Conservation (phyloP, 2,797 vertebrate species). For the Psittacula derbiana region DNA sequence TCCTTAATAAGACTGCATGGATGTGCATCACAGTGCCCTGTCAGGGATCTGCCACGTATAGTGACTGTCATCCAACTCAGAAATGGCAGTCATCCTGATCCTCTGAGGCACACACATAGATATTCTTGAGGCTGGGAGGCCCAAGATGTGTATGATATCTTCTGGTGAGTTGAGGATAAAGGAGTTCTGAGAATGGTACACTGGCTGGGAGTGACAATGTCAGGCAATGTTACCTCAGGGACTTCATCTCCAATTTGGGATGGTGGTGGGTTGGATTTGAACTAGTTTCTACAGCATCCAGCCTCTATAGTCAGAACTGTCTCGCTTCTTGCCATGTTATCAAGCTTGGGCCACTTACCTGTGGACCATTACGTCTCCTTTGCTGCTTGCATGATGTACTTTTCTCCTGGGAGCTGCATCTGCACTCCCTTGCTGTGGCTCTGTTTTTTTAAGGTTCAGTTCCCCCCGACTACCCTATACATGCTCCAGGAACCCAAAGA, state of each 20-base stretch:
- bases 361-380: not conserved
- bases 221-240: not conserved
- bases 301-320: not conserved
- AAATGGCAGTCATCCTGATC: not conserved
- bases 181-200: not conserved
- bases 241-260: not conserved
- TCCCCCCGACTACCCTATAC: not conserved
- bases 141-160: accelerated
- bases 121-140: not conserved
- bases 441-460: not conserved
- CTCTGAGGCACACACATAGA: not conserved
- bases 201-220: not conserved
- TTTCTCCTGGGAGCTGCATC: not conserved
- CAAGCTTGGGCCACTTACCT: not conserved
- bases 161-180: not conserved
- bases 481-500: not conserved
- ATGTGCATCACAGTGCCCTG: not conserved
- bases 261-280: not conserved
- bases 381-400: not conserved
- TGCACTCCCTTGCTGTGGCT: not conserved
- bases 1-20: not conserved
- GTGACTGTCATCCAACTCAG: not conserved
- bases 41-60: not conserved
- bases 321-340: not conserved
- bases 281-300: not conserved